These are phyloP conservation scores for Ferdinandea cuprea DNA, from an alignment of 2,888 invertebrate genomes.

Conservation along the genomic window DNA sequence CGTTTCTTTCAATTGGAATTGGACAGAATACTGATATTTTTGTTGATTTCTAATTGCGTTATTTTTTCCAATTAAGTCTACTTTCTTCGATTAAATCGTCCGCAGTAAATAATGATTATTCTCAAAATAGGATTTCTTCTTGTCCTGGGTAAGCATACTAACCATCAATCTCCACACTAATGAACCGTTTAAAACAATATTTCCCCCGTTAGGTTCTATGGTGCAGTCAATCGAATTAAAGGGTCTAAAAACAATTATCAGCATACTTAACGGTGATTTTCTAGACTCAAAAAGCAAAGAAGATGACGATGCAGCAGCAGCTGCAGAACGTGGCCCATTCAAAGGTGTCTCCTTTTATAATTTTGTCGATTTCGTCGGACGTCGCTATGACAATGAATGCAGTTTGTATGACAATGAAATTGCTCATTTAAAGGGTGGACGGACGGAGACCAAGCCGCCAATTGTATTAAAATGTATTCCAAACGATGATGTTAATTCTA, in stretches of 20 bases:
- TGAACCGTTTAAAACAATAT: not conserved
- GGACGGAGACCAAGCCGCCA: constrained; percentile 76
- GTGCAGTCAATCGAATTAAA: constrained; percentile 66
- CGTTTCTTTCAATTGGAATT: not conserved
- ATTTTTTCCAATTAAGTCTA: not conserved
- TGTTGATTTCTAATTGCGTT: constrained; percentile 37
- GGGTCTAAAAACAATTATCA: constrained; percentile 57
- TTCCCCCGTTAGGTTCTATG: constrained; percentile 25
- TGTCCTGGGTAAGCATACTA: constrained; percentile 22
- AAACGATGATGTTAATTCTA: constrained; percentile 75
- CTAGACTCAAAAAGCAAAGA: constrained; percentile 75
- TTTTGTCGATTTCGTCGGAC: constrained; percentile 79
- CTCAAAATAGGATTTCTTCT: constrained; percentile 50
- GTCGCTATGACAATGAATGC: constrained; percentile 77
- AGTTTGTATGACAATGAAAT: constrained; percentile 78
- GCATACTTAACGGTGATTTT: constrained; percentile 69
- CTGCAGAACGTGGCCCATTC: constrained; percentile 75
- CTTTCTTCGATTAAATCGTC: constrained; percentile 1
- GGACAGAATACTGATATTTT: constrained; percentile 2
- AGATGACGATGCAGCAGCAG: constrained; percentile 73
- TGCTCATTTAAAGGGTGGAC: constrained; percentile 76
- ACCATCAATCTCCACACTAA: no score
- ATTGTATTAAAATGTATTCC: constrained; percentile 81
- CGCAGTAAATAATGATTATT: constrained; percentile 35
- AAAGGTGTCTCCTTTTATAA: constrained; percentile 78